Conservation (phyloP, 1,140 invertebrate species). For the Spodoptera frugiperda region DNA sequence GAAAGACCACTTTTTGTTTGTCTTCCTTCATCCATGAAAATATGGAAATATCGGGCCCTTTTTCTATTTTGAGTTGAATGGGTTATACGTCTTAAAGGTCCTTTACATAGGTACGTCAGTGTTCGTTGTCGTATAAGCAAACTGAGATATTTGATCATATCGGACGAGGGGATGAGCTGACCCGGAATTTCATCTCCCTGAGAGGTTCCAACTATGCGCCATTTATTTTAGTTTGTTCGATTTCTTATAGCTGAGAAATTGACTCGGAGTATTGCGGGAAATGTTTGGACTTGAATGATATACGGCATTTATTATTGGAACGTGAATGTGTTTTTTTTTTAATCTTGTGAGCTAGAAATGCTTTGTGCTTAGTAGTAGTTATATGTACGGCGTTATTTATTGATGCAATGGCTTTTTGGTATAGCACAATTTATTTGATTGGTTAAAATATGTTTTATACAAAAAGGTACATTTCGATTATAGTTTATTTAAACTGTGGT, state of each 20-base stretch:
- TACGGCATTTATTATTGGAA: conserved; percentile 41
- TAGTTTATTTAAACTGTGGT: no score
- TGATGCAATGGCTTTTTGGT: no score
- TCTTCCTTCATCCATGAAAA: conserved; percentile 14
- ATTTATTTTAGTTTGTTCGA: conserved; percentile 78
- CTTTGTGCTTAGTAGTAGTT: no score
- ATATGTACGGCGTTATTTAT: no score
- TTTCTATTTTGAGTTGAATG: conserved; percentile 26
- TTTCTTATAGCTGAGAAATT: conserved; percentile 67
- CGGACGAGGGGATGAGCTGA: conserved; percentile 55
- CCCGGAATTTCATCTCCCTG: conserved; percentile 75
- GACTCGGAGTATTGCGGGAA: conserved; percentile 62
- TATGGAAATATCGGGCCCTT: conserved; percentile 22
- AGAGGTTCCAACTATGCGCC: conserved; percentile 75
- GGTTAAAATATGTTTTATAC: no score
- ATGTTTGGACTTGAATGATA: conserved; percentile 37
- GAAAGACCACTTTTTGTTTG: conserved; percentile 19
- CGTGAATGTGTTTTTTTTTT: conserved; percentile 51
- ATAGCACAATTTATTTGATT: no score
- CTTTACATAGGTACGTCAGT: conserved; percentile 21
- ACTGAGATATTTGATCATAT: conserved; percentile 69
- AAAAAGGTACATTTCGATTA: no score
- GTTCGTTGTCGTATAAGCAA: conserved; percentile 43
- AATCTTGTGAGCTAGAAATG: not conserved
- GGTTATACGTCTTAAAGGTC: conserved; percentile 22